phyloP scores from a whole-genome alignment of 2,797 vertebrate genomes.

The Arremon brunneinucha region DNA sequence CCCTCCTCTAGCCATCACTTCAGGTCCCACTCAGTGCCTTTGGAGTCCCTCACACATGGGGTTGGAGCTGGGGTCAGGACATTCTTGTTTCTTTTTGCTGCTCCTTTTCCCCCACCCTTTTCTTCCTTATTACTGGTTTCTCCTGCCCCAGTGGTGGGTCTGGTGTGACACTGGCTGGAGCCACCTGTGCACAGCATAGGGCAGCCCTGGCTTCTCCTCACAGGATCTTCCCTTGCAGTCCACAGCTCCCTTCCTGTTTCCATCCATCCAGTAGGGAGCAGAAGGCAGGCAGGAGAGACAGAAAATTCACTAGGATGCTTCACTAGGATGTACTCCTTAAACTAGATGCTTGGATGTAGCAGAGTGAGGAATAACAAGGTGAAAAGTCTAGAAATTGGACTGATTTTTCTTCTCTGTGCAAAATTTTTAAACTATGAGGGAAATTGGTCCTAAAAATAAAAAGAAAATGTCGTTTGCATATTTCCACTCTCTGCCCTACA shows the following conservation, averaged over 20 bases:
- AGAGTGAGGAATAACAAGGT: not conserved
- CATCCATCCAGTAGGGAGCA: fast-evolving
- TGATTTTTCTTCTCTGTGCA: not conserved
- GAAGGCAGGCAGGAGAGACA: not conserved
- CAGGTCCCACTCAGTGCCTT: not conserved
- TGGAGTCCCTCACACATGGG: fast-evolving
- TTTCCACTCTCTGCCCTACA: not conserved
- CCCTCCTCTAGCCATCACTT: not conserved
- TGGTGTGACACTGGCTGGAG: not conserved
- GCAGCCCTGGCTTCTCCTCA: not conserved
- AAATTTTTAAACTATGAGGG: not conserved
- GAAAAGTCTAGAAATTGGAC: not conserved
- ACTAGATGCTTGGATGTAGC: not conserved
- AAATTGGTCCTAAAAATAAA: not conserved
- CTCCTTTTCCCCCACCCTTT: not conserved
- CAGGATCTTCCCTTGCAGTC: not conserved
- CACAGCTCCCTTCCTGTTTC: fast-evolving
- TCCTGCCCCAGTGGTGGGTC: fast-evolving
- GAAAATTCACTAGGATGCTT: not conserved
- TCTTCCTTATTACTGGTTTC: not conserved
- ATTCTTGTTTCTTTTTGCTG: not conserved
- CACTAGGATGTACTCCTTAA: not conserved
- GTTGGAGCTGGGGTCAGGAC: fast-evolving
- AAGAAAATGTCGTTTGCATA: not conserved
- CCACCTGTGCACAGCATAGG: fast-evolving